Evolutionary conservation across 2,797 vertebrate genomes (phyloP), one percentile per base, ranked within the genome.

Genomic region (Crax fasciolata): DNA sequence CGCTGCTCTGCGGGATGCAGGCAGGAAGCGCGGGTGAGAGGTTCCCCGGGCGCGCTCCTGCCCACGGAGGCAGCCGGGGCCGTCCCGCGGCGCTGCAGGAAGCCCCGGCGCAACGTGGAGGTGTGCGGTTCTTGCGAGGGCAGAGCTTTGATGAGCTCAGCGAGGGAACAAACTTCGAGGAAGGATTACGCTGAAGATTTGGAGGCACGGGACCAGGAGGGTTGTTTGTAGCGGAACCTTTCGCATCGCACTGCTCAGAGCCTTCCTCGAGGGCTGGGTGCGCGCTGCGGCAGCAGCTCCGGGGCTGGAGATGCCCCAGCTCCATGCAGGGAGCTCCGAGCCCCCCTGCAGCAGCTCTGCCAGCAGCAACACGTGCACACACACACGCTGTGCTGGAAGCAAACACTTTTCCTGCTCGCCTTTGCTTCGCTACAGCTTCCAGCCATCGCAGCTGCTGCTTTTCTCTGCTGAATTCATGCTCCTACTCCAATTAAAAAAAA

Each of bases 11-110:
- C 58, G 0, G 91, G 95, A 93, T 84, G 5, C 0, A 0, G 28
- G 89, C 96, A 96, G 95, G 93, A 95, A 95, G 93, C 32, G 63
- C 46, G 85, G 91, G 91, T 91, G 94, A 81, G 93, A 58, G n/a
- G 63, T 88, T 95, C 91, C 9, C 85, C 14, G 51, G 74, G 52
- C 2, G 19, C 1, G 7, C 51, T 94, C 92, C 95, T 20, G 79
- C 86, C 79, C 74, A 62, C 73, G 59, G 77, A 66, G 81, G 35
- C 46, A 16, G 24, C 62, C 2, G 92, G 93, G 94, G 93, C 71
- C 0, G 44, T 73, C 91, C 93, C 95, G 41, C 5, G n/a, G 91
- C 67, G 91, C 70, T 78, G 88, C 93, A 95, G 93, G 90, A 94
- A 96, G 68, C 18, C 11, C 23, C 28, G 19, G 4, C 39, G 5